Evolutionary conservation across 2,888 invertebrate species (phyloP), one percentile per base, ranked within the genome.

Genomic region (Thelaira solivaga): DNA sequence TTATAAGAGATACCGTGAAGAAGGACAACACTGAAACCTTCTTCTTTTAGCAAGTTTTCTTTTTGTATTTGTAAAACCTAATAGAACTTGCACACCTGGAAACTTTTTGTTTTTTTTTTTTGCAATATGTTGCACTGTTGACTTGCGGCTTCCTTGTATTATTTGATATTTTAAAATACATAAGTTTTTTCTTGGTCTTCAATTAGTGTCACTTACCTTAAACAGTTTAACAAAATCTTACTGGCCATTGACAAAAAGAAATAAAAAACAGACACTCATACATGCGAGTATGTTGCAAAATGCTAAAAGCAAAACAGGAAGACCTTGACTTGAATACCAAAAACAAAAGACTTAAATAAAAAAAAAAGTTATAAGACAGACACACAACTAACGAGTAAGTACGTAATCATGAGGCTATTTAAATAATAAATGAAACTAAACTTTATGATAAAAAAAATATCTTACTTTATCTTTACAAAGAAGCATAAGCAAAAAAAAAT

Each of bases 251-350:
- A 31, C 41, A 41, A 47, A 43, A 36, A 51, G n/a, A n/a, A n/a
- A n/a, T n/a, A n/a, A n/a, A n/a, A n/a, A n/a, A n/a, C n/a, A n/a
- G n/a, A n/a, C n/a, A n/a, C n/a, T n/a, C n/a, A n/a, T n/a, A n/a
- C n/a, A n/a, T n/a, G n/a, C n/a, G n/a, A 45, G 29, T n/a, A 43
- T 13, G 0, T 59, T 49, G 65, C 57, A 57, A 73, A 65, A 71
- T 71, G 26, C 53, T 61, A 53, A 71, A 43, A 62, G 51, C 61
- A 71, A 68, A 61, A 61, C 62, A 62, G 61, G 49, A 64, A 71
- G 76, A 76, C 76, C 76, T 76, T 76, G 76, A 76, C 76, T 76
- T 62, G 55, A 76, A 76, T 72, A 55, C 67, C 59, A 67, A 67
- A 51, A 67, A 65, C 8, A 26, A 57, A 24, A 4, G 29, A 61